Evolutionary conservation across 2,888 invertebrate genomes (phyloP).

Genomic region (Megastigmus dorsalis): DNA sequence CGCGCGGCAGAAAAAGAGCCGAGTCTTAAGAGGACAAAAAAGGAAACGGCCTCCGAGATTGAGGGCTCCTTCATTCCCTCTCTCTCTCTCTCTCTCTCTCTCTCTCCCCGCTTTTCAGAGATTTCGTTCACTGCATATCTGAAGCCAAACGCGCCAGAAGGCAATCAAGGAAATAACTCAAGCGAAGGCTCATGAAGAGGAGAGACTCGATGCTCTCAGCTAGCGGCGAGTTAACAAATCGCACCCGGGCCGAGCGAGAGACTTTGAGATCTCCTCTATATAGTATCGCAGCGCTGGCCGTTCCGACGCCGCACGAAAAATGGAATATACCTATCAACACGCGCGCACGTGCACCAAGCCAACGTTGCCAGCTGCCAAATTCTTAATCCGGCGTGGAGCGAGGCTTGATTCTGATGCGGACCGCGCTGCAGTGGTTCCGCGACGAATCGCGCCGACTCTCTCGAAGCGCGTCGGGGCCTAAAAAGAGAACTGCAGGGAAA

Average conservation of each 20-base stretch:
- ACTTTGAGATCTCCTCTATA: too few relatives aligned
- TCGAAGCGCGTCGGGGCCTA: background rate
- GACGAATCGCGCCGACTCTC: conserved; percentile 3
- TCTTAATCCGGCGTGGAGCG: conserved; percentile 31
- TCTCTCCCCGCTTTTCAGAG: background rate
- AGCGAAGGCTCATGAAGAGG: conserved; percentile 43
- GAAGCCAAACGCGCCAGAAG: conserved; percentile 39
- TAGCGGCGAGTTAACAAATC: conserved; percentile 29
- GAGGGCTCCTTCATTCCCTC: conserved; percentile 18
- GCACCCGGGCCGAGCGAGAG: background rate
- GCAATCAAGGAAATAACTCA: conserved; percentile 54
- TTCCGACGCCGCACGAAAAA: background rate
- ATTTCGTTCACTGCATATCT: conserved; percentile 14
- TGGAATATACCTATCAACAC: too few relatives aligned
- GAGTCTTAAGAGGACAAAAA: conserved; percentile 43
- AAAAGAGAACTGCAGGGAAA: conserved; percentile 20
- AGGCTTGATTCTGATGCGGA: conserved; percentile 7
- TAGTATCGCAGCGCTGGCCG: too few relatives aligned
- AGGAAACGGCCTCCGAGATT: conserved; percentile 45
- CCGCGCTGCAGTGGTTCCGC: background rate
- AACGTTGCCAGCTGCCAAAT: conserved; percentile 20
- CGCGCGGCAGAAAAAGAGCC: conserved; percentile 41
- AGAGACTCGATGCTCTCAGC: background rate
- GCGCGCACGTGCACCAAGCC: background rate
- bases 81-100: background rate